A percentile compares a stretch with the other conserved stretches of the same genome.
phyloP scores from a whole-genome alignment of 2,113 vertebrate species.

The Hirundichthys speculiger region DNA sequence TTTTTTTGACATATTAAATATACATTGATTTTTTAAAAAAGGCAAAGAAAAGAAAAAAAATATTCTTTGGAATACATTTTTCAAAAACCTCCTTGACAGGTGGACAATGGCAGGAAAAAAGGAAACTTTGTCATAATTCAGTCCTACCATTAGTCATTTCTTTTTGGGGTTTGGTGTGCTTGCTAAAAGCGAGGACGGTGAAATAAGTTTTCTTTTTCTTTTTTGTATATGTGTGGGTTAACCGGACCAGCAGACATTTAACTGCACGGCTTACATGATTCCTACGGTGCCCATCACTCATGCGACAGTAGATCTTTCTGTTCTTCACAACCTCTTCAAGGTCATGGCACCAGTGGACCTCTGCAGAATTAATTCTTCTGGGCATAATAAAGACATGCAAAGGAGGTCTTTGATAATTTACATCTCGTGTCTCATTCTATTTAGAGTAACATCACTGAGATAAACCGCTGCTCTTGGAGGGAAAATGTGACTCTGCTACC shows the following conservation, averaged over 20 bases:
- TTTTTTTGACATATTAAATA: constrained; percentile 30
- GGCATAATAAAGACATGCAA: not conserved
- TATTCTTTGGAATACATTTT: constrained; percentile 18
- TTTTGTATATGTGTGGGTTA: not conserved
- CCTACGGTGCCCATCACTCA: not conserved
- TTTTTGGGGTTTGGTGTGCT: constrained; percentile 13
- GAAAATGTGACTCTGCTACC: not conserved
- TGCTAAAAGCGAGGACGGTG: not conserved
- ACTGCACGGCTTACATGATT: not conserved
- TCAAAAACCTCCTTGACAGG: constrained; percentile 33
- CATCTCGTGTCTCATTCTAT: not conserved
- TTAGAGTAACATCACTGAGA: constrained; percentile 2
- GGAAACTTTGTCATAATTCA: constrained; percentile 15
- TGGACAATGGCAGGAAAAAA: constrained; percentile 28
- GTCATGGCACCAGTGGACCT: constrained; percentile 1
- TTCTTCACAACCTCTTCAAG: constrained; percentile 2
- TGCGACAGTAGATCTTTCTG: not conserved
- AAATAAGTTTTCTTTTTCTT: not conserved
- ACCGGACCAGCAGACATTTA: not conserved
- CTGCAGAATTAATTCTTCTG: constrained; percentile 1
- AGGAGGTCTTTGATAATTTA: not conserved
- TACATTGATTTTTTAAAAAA: too few species aligned
- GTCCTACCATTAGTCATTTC: constrained; percentile 8
- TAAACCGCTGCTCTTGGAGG: not conserved
- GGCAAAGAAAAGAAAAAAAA: too few species aligned